Evolutionary conservation across 2,797 vertebrate species (phyloP).

Genomic region (Megaceryle alcyon): DNA sequence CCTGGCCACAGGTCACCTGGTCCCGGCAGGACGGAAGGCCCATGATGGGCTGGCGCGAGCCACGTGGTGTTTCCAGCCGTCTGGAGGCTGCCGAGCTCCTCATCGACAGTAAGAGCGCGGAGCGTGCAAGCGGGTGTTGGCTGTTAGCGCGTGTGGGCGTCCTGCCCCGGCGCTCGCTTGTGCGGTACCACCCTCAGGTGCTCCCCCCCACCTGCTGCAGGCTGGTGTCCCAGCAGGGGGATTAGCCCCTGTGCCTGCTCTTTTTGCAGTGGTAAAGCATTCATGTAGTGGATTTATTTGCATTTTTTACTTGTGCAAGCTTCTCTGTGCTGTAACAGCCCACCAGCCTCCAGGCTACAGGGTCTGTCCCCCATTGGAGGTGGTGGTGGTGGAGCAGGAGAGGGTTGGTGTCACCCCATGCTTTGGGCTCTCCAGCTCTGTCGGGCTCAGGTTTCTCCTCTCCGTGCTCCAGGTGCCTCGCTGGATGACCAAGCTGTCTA

Average conservation of each 20-base stretch:
- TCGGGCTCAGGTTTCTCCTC: not conserved
- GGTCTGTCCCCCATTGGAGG: rapidly evolving
- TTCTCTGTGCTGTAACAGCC: not conserved
- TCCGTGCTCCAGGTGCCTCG: conserved; percentile 77
- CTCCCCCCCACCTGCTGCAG: not conserved
- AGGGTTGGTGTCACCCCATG: not conserved
- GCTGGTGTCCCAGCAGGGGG: not conserved
- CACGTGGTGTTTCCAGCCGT: conserved; percentile 55
- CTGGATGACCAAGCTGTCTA: conserved; percentile 87
- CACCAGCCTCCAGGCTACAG: not conserved
- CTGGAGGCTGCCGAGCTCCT: conserved; percentile 80
- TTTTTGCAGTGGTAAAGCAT: not conserved
- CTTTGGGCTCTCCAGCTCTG: rapidly evolving
- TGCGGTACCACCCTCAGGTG: not conserved
- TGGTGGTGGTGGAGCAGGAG: not conserved
- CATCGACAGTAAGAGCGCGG: conserved; percentile 85
- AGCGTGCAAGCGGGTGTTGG: rapidly evolving
- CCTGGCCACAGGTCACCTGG: conserved; percentile 84
- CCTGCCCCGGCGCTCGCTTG: rapidly evolving
- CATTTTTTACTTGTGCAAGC: not conserved
- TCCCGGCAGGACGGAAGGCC: conserved; percentile 79
- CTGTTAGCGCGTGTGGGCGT: rapidly evolving
- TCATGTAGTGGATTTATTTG: not conserved
- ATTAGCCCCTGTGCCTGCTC: not conserved
- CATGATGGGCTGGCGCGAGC: conserved; percentile 33